Percentiles rank a stretch among this genome's conserved stretches.
These are phyloP conservation scores for Ceratothoa steindachneri DNA, from an alignment of 2,888 invertebrate genomes.

Conservation along the genomic window DNA sequence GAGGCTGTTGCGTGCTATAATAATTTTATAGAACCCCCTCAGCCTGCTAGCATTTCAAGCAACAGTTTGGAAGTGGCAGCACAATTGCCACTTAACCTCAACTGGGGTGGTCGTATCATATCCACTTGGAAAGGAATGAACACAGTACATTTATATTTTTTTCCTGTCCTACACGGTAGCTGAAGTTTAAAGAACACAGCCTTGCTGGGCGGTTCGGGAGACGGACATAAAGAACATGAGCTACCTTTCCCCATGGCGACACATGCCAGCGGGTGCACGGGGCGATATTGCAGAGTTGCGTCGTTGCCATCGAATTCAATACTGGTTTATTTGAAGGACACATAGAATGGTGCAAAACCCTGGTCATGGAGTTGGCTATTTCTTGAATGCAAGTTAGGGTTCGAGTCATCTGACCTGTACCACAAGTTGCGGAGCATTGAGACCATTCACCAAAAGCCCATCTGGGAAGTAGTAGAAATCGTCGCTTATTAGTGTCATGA, in stretches of 20 bases:
- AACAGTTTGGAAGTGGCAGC: no score
- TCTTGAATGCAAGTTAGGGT: constrained; percentile 62
- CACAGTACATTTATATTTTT: background rate
- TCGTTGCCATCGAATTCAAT: constrained; percentile 12
- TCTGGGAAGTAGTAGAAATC: constrained; percentile 53
- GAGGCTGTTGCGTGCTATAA: no score
- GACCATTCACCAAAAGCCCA: constrained; percentile 81
- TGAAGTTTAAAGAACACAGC: no score
- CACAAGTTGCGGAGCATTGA: constrained; percentile 72
- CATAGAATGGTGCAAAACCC: constrained; percentile 25
- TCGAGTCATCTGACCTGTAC: constrained; percentile 68
- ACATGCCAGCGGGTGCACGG: constrained; percentile 36
- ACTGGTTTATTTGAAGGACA: constrained; percentile 22
- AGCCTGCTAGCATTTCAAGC: no score
- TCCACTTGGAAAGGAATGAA: no score
- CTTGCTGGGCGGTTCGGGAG: no score
- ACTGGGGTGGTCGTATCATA: no score
- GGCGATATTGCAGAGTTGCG: constrained; percentile 26
- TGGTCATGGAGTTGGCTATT: constrained; percentile 22
- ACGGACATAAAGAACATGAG: no score
- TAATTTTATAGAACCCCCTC: no score
- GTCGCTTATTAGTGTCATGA: constrained; percentile 65
- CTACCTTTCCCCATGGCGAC: constrained; percentile 23
- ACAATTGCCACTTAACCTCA: no score
- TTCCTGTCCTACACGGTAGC: background rate